These are phyloP conservation scores for Anaspis maculata DNA, from an alignment of 2,888 invertebrate genomes.

Conservation along the genomic window DNA sequence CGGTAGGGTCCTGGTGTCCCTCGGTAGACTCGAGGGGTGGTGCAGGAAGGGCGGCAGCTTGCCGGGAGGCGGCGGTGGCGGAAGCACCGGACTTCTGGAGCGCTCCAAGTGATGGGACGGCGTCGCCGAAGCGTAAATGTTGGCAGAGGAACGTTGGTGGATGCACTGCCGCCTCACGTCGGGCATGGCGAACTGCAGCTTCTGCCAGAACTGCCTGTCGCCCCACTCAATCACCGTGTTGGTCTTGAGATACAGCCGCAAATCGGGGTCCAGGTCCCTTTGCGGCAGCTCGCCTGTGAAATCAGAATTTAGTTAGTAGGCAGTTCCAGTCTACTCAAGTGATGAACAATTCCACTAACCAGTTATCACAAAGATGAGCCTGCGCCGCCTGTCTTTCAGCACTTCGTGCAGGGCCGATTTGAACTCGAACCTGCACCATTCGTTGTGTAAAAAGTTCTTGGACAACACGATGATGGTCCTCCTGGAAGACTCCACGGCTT, in stretches of 20 bases:
- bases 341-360: too few relatives aligned
- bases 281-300: slow-evolving; percentile 86
- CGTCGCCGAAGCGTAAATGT: slow-evolving; percentile 60
- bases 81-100: slow-evolving; percentile 53
- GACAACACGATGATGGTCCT: slow-evolving; percentile 85
- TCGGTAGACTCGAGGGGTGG: slow-evolving; percentile 42
- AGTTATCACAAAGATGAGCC: slow-evolving; percentile 82
- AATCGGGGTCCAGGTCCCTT: slow-evolving; percentile 82
- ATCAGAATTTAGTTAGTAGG: too few relatives aligned
- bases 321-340: too few relatives aligned
- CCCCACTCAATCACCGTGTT: slow-evolving; percentile 90
- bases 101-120: slow-evolving; percentile 40
- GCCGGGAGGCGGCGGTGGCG: slow-evolving; percentile 51
- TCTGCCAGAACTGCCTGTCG: slow-evolving; percentile 95
- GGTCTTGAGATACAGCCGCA: slow-evolving; percentile 81
- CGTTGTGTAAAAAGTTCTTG: slow-evolving; percentile 87
- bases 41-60: slow-evolving; percentile 52
- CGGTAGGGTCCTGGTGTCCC: slow-evolving; percentile 50
- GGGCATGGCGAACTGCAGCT: slow-evolving; percentile 85
- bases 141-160: slow-evolving; percentile 59
- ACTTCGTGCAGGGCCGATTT: slow-evolving; percentile 88
- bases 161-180: slow-evolving; percentile 59
- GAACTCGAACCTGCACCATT: slow-evolving; percentile 93
- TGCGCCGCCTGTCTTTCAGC: slow-evolving; percentile 74
- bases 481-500: slow-evolving; percentile 84